Evolutionary conservation across 1,140 invertebrate species (phyloP).

Genomic region (Ruditapes philippinarum): DNA sequence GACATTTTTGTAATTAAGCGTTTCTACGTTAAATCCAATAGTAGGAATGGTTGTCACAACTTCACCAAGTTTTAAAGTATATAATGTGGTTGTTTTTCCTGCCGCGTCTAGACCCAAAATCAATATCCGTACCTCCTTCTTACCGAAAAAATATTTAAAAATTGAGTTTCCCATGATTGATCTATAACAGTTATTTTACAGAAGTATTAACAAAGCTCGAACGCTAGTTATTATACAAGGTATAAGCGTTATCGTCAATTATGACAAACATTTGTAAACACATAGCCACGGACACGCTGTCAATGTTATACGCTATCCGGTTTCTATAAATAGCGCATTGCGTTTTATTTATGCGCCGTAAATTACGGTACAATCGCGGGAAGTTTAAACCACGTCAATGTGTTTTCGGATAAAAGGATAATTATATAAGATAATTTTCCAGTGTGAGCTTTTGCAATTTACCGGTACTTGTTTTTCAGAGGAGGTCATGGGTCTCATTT

Average conservation of each 20-base stretch:
- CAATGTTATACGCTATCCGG: background rate
- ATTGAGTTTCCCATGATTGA: slow-evolving; percentile 27
- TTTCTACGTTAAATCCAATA: slow-evolving; percentile 97
- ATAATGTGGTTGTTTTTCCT: slow-evolving; percentile 99
- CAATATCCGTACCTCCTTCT: slow-evolving; percentile 24
- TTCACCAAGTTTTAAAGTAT: slow-evolving; percentile 98
- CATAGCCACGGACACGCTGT: slow-evolving; percentile 29
- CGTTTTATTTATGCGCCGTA: too few species aligned
- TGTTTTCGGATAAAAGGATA: too few species aligned
- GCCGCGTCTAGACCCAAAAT: slow-evolving; percentile 95
- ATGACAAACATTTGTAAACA: background rate
- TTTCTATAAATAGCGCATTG: slow-evolving; percentile 10
- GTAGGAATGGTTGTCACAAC: slow-evolving; percentile 99
- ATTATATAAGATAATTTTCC: too few species aligned
- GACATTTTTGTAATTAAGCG: slow-evolving; percentile 94
- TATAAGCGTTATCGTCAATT: too few species aligned
- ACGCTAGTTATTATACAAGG: too few species aligned
- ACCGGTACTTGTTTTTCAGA: too few species aligned
- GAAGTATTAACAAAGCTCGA: too few species aligned
- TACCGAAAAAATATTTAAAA: slow-evolving; percentile 2
- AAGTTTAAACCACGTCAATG: too few species aligned
- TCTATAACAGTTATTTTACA: too few species aligned
- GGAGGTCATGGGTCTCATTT: too few species aligned
- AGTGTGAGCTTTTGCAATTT: too few species aligned
- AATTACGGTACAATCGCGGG: too few species aligned